Conservation (phyloP, 2,797 vertebrate species). For the Urocyon cinereoargenteus region DNA sequence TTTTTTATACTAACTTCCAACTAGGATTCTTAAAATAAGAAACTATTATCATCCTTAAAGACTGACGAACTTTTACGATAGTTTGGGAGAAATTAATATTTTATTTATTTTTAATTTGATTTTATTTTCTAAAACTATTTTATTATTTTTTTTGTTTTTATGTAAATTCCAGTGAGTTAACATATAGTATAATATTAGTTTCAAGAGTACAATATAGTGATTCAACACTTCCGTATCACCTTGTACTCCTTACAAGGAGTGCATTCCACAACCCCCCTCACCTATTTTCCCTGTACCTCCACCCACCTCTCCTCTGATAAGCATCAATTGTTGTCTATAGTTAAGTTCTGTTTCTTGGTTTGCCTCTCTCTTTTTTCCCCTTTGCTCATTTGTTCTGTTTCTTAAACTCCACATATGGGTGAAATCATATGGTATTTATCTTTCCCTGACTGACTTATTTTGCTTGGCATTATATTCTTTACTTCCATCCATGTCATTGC, state of each 20-base stretch:
- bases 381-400: neutral
- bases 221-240: neutral
- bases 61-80: neutral
- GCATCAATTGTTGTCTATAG: neutral
- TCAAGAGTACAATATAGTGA: neutral
- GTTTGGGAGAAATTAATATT: neutral
- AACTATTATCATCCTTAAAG: neutral
- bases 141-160: neutral
- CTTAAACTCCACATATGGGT: neutral
- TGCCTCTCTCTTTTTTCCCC: neutral
- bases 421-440: neutral
- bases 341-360: neutral
- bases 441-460: neutral
- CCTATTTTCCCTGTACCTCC: neutral
- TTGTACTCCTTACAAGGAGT: neutral
- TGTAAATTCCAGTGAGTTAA: neutral
- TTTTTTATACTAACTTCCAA: neutral
- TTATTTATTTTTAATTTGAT: neutral
- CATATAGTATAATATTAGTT: neutral
- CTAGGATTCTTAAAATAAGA: neutral
- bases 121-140: neutral
- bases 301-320: neutral
- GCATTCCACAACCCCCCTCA: neutral
- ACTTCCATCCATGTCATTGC: neutral
- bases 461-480: neutral